Conservation (phyloP, 2,113 vertebrate species). For the Strix uralensis region DNA sequence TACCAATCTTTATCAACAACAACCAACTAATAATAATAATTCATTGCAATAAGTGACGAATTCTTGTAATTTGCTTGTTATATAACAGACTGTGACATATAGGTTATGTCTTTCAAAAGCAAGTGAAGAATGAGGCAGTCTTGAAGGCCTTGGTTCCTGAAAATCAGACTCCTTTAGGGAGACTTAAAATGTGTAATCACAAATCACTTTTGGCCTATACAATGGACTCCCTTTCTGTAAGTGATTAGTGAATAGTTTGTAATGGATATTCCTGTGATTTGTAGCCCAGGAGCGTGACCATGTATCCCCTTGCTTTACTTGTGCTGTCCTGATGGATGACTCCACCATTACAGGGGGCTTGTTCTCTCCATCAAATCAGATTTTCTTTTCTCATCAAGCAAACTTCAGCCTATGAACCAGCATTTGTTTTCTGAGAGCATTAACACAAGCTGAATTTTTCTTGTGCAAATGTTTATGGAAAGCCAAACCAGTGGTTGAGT, state of each 20-base stretch:
- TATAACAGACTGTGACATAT: neutral
- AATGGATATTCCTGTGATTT: neutral
- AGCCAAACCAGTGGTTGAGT: neutral
- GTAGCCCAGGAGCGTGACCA: neutral
- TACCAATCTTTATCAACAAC: neutral
- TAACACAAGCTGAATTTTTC: neutral
- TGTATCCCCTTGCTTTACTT: neutral
- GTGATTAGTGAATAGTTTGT: neutral
- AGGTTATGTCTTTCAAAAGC: neutral
- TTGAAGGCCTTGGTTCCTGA: neutral
- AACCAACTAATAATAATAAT: neutral
- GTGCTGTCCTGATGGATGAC: neutral
- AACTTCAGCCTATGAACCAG: neutral
- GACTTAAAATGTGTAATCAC: neutral
- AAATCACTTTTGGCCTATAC: neutral
- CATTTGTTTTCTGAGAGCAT: neutral
- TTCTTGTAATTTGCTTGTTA: neutral
- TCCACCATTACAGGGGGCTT: neutral
- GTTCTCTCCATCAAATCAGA: neutral
- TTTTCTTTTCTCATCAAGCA: neutral
- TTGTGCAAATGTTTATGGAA: neutral
- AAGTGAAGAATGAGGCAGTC: neutral
- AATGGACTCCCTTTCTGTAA: neutral
- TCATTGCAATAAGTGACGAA: neutral
- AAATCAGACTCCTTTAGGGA: neutral